Percentiles rank a stretch among this genome's conserved stretches.
Conservation (phyloP, 1,140 invertebrate genomes). For the Chymomyza costata region DNA sequence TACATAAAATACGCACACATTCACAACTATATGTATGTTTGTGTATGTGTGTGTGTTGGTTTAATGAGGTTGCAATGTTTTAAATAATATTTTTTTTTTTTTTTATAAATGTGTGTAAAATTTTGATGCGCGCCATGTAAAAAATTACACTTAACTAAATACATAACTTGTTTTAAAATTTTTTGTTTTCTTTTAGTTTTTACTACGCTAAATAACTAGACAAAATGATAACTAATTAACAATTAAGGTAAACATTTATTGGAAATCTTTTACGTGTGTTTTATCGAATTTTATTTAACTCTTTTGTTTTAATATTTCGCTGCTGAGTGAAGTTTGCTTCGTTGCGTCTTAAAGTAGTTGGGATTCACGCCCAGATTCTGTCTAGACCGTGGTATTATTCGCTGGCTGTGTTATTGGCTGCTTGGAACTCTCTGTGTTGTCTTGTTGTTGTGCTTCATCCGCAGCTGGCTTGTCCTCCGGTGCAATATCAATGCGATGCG, state of each 20-base stretch:
- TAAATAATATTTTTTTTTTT: constrained; percentile 14
- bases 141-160: constrained; percentile 66
- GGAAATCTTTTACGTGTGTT: constrained; percentile 49
- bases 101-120: not conserved
- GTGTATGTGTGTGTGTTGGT: constrained; percentile 29
- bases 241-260: constrained; percentile 73
- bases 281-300: too few species aligned
- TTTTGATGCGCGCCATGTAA: not conserved
- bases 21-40: constrained; percentile 19
- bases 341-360: too few species aligned
- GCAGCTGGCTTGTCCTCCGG: constrained; percentile 67
- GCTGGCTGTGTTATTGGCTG: constrained; percentile 48
- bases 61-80: constrained; percentile 38
- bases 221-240: constrained; percentile 73
- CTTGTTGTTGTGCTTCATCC: constrained; percentile 36
- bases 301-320: too few species aligned
- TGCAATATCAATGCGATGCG: constrained; percentile 83
- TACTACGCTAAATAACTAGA: constrained; percentile 68
- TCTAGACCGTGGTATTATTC: constrained; percentile 55
- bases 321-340: constrained; percentile 16
- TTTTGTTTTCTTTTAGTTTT: too few species aligned
- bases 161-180: too few species aligned
- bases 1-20: constrained; percentile 38
- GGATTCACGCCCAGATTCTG: too few species aligned
- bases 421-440: constrained; percentile 59